Base-by-base conservation (phyloP, 2,113 vertebrate genomes). In the Lepisosteus oculatus region DNA sequence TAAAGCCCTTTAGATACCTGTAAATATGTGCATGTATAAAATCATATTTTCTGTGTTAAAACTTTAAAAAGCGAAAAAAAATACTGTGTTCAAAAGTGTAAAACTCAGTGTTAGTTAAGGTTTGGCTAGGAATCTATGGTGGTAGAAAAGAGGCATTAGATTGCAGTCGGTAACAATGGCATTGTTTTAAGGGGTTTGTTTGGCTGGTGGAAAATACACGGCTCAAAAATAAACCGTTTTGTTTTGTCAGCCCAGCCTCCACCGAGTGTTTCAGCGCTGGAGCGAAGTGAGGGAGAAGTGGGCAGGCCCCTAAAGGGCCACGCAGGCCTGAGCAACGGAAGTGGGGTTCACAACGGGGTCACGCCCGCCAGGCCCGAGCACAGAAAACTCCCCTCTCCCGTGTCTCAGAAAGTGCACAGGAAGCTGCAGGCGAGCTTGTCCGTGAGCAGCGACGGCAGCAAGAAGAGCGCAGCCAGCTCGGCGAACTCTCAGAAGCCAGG, bases 401-500 rank as follows among this genome's bases (percentile, higher is more conserved):
- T 97, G 81, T 94, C 97, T 6, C 93, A 96, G 84, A 96, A 95
- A 84, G 87, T 99, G 94, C 96, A 98, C 79, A 90, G 87, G 75
- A 98, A 99, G 83, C 85, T 98, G 72, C 93, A 94, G 78, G 97
- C 97, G 78, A 98, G 95, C 84, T 84, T 98, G 86, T 98, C 96
- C 0, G 95, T 99, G 74, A 95, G 91, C 92, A 98, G 92, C 14
- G 92, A 91, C 81, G 87, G 88, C 89, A 95, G 92, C 90, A 92
- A 93, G 79, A 95, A 92, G 83, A 98, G 92, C 84, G 96, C 93
- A 89, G 86, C 92, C 78, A 97, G 95, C 77, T 96, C 95, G 78
- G 90, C 84, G 0, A 93, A 93, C 81, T 95, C 94, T 14, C 92
- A 96, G 79, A 98, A 95, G 82, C 86, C 93, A 29, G 92, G 86